Evolutionary conservation across 2,888 invertebrate genomes (phyloP), one percentile per base, ranked within the genome.

Genomic region (Arrhopalites spinosus): DNA sequence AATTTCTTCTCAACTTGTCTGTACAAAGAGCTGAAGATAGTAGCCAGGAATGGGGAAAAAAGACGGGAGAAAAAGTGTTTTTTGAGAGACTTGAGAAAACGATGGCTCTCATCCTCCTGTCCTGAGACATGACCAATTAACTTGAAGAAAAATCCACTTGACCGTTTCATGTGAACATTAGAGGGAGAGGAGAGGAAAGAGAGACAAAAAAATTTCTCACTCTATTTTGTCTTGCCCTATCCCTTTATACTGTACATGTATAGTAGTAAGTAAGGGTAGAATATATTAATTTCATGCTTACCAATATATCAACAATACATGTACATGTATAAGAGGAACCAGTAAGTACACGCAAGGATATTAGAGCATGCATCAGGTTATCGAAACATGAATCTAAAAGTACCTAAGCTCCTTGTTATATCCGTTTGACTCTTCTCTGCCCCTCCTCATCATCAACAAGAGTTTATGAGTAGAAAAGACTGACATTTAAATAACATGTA

Each of bases 201-300:
- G 59, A 25, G 15, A 72, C 36, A 56, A 50, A 47, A 43, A 25
- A 67, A 50, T 30, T 43, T 56, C 71, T 71, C 71, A 71, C 71
- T 71, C n/a, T 36, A 59, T 43, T 71, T 61, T 61, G 53, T 17
- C 71, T 71, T 71, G 59, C 23, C 71, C 61, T 59, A 71, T 71
- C 71, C 71, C n/a, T 23, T 15, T 45, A 23, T 20, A 11, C 23
- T 59, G 25, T 59, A 13, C 25, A 13, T 27, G 25, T 13, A 59
- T 15, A 15, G 23, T 13, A 8, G 25, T 15, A 50, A n/a, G 3
- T 8, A 3, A 3, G 5, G 13, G 2, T 36, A 15, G 36, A 71
- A 59, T 71, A 36, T 36, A 71, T 71, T 71, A 71, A 59, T 71
- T 71, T 59, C 71, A 36, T 30, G 29, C 53, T 71, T 36, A 13